phyloP scores from a whole-genome alignment of 2,113 vertebrate genomes.

The Eleginops maclovinus region DNA sequence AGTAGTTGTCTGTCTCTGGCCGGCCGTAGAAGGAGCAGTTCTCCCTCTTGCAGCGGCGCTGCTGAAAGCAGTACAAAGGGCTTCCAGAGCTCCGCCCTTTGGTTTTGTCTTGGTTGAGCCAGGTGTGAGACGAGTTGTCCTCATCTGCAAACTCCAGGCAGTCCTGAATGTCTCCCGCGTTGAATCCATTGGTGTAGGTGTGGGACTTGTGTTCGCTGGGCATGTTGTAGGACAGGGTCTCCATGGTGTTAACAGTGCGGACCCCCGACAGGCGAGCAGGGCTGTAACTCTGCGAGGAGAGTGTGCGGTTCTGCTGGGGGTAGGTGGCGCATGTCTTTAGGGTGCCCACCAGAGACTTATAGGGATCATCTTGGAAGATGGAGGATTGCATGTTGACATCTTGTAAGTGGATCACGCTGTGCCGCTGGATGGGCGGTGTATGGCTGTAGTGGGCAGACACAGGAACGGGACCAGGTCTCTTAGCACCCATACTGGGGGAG shows the following conservation, averaged over 20 bases:
- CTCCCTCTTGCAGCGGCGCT: slow-evolving; percentile 95
- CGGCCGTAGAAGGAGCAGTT: slow-evolving; percentile 98
- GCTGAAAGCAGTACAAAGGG: slow-evolving; percentile 90
- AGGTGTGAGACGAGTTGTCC: slow-evolving; percentile 85
- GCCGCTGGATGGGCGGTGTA: slow-evolving; percentile 92
- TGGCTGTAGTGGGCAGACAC: slow-evolving; percentile 95
- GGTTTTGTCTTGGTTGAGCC: slow-evolving; percentile 91
- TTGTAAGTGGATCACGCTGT: slow-evolving; percentile 95
- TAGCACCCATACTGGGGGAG: slow-evolving; percentile 88
- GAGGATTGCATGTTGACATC: slow-evolving; percentile 90
- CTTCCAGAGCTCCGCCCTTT: slow-evolving; percentile 88
- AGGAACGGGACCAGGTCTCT: slow-evolving; percentile 86
- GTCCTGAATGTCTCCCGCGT: slow-evolving; percentile 88
- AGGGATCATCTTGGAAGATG: slow-evolving; percentile 90
- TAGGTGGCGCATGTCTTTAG: slow-evolving; percentile 97
- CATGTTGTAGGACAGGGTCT: slow-evolving; percentile 88
- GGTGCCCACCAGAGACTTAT: slow-evolving; percentile 89
- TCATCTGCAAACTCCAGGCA: slow-evolving; percentile 94
- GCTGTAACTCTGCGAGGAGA: slow-evolving; percentile 97
- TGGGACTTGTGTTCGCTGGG: slow-evolving; percentile 95
- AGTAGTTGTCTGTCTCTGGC: slow-evolving; percentile 96
- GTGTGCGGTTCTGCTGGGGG: slow-evolving; percentile 95
- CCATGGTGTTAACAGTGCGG: slow-evolving; percentile 89
- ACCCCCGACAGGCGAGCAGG: slow-evolving; percentile 90
- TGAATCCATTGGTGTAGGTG: slow-evolving; percentile 94